Evolutionary conservation across 2,797 vertebrate species (phyloP).

Genomic region (Aldrovandia affinis): DNA sequence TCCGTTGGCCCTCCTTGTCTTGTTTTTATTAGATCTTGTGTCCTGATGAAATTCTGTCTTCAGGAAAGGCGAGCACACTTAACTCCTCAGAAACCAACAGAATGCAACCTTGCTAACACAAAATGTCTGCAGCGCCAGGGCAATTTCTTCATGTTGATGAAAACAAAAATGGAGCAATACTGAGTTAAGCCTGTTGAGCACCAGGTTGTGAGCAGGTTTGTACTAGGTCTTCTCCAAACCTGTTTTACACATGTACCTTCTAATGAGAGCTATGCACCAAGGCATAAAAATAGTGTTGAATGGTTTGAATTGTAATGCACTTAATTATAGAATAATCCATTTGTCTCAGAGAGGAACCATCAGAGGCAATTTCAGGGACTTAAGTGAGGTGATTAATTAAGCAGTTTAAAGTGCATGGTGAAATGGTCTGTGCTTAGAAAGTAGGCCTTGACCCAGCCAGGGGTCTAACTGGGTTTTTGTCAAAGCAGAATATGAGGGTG

Average conservation of each 20-base stretch:
- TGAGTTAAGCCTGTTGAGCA: neutral
- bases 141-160: neutral
- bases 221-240: neutral
- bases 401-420: slow-evolving; percentile 49
- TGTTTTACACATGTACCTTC: too few relatives aligned
- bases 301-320: slow-evolving; percentile 63
- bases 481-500: neutral
- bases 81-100: neutral
- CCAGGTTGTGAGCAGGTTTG: neutral
- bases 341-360: slow-evolving; percentile 65
- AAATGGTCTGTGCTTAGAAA: slow-evolving; percentile 24
- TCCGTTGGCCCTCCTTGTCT: neutral
- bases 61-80: neutral
- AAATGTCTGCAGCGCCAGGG: neutral
- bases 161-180: too few relatives aligned
- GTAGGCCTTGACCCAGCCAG: neutral
- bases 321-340: slow-evolving; percentile 71
- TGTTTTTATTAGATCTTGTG: neutral
- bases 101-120: neutral
- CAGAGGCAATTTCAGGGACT: slow-evolving; percentile 66
- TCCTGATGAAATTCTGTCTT: slow-evolving; percentile 20
- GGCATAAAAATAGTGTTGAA: slow-evolving; percentile 14
- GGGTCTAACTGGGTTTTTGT: slow-evolving; percentile 29
- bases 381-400: slow-evolving; percentile 68
- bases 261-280: neutral